Percentiles rank a stretch among this genome's conserved stretches.
Conservation (phyloP, 2,113 vertebrate species). For the Sander vitreus region DNA sequence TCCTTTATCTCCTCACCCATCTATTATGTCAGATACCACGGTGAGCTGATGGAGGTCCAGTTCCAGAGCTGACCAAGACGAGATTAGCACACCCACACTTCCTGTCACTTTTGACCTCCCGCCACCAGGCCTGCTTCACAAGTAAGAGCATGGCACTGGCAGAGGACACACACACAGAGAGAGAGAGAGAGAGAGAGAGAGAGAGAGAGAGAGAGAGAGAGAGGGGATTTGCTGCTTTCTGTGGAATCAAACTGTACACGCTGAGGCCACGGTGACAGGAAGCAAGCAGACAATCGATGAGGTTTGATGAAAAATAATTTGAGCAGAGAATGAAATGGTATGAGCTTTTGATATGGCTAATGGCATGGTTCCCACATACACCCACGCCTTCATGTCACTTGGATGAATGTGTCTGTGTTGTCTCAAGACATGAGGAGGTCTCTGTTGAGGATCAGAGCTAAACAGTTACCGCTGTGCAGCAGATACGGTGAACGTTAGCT, state of each 20-base stretch:
- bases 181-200: constrained; percentile 7
- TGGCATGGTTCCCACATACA: constrained; percentile 4
- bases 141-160: constrained; percentile 13
- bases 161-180: constrained; percentile 23
- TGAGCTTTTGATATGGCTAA: constrained; percentile 47
- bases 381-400: not conserved
- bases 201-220: constrained; percentile 24
- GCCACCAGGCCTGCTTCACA: constrained; percentile 40
- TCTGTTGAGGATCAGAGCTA: constrained; percentile 7
- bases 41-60: constrained; percentile 59
- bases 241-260: constrained; percentile 19
- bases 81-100: constrained; percentile 67
- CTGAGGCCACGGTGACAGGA: constrained; percentile 23
- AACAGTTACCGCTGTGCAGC: constrained; percentile 9
- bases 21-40: constrained; percentile 60
- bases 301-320: constrained; percentile 57
- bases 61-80: constrained; percentile 36
- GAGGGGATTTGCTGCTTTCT: constrained; percentile 19
- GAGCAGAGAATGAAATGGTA: constrained; percentile 36
- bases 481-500: not conserved
- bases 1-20: constrained; percentile 61
- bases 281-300: constrained; percentile 45
- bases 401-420: constrained; percentile 12
- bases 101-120: constrained; percentile 67
- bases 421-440: not conserved